Percentiles rank a stretch among this genome's conserved stretches.
Conservation (phyloP, 2,888 invertebrate species). For the Hedychridium roseum region DNA sequence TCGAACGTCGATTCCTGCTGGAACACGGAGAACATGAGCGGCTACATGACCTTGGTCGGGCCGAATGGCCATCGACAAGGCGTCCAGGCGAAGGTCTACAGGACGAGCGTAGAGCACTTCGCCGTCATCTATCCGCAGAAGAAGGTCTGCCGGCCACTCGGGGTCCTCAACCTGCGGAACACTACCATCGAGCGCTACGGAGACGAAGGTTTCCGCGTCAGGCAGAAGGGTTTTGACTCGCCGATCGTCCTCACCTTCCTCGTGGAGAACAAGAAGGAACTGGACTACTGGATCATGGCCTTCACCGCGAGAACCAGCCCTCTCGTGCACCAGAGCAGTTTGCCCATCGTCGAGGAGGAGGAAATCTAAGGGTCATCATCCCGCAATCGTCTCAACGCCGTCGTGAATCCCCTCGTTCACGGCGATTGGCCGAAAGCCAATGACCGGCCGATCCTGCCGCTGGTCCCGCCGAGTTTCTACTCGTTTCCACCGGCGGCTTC, state of each 20-base stretch:
- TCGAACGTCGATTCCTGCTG: conserved; percentile 62
- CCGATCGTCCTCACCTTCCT: conserved; percentile 70
- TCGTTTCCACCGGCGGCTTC: no score
- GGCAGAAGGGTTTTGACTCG: conserved; percentile 73
- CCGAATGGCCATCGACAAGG: conserved; percentile 70
- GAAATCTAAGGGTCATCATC: conserved; percentile 69
- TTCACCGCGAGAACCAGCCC: conserved; percentile 67
- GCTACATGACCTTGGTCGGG: conserved; percentile 70
- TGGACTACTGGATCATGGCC: conserved; percentile 70
- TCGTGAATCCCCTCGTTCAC: conserved; percentile 9
- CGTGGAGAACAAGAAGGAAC: conserved; percentile 68
- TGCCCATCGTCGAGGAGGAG: conserved; percentile 71
- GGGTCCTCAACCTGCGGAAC: conserved; percentile 71
- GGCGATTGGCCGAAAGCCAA: conserved; percentile 37
- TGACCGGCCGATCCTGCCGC: no score
- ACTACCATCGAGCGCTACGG: conserved; percentile 68
- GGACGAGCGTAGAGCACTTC: conserved; percentile 72
- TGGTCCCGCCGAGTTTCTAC: no score
- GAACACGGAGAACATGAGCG: conserved; percentile 71
- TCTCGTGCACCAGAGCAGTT: conserved; percentile 67
- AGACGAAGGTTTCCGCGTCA: conserved; percentile 67
- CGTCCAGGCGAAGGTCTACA: conserved; percentile 72
- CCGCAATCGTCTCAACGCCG: no score
- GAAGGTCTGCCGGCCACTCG: conserved; percentile 70
- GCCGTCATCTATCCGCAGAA: conserved; percentile 73